Base-by-base conservation (phyloP, 2,797 vertebrate genomes). In the Pangasius mekongensis region DNA sequence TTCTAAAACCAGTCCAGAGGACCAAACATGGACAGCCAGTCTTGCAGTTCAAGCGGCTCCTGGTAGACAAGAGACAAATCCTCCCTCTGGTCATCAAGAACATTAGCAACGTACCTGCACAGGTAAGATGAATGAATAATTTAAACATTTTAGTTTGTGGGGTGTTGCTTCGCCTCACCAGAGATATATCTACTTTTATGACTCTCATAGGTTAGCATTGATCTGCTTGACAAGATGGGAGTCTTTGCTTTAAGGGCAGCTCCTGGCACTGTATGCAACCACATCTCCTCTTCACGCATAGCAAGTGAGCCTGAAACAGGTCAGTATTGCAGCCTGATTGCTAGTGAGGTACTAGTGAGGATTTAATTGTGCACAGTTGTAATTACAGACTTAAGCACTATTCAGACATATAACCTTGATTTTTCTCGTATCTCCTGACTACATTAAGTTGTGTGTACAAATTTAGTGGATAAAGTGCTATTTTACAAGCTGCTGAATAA, bases 11-110 rank as follows among this genome's bases (percentile, higher is more conserved):
- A 0, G 60, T 93, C 18, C 93, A 95, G 81, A 94, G 66, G 89
- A 96, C 90, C 92, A 93, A 88, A 20, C 83, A 18, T 22, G 97
- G 96, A 87, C 94, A 91, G 52, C 96, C 96, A 0, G 71, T 97
- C 85, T 92, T 99, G 67, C 95, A 96, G 87, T 99, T 99, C 91
- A 95, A 93, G 90, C 96, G 93, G 14, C 94, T 96, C 7, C 89
- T 95, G 74, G 92, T 97, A 16, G 97, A 96, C 0, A 92, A 92
- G 0, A 91, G 89, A 0, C 94, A 94, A 66, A 91, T 89, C 0
- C 95, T 96, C 1, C 95, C 97, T 8, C 89, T 99, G 86, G 89
- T 97, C 73, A 91, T 99, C 82, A 93, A 94, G n/a, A 99, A 99
- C 80, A 91, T 93, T 0, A 96, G 97, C 80, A 92, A 87, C 14